Evolutionary conservation across 2,113 vertebrate genomes (phyloP), one percentile per base, ranked within the genome.

Genomic region (Seriola quinqueradiata): DNA sequence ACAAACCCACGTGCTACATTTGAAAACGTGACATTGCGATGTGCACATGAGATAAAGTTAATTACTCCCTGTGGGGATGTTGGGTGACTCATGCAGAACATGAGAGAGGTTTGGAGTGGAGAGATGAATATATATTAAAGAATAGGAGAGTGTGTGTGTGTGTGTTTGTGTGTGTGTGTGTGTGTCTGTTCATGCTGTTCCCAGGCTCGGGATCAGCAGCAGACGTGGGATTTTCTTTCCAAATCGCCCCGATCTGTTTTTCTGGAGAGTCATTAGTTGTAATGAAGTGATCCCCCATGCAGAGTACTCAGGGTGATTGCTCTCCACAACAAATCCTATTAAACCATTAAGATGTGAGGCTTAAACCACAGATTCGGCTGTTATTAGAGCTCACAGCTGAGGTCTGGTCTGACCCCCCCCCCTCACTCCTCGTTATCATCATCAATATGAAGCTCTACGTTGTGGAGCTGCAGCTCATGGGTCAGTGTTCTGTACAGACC

Each of bases 321-420:
- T 44, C 73, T 69, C 48, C 57, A 42, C 46, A 9, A 55, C 68
- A 84, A 73, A 90, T 92, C 88, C 85, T 66, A 83, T 92, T 87
- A 90, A 87, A 75, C 50, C 75, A 76, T 89, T 87, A 85, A 76
- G 77, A 75, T 40, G 74, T 16, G 16, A 36, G 57, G 81, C 83
- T 88, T 91, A 89, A 87, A 83, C 42, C 34, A 34, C 46, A 50
- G 55, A 78, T 54, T 81, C 66, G 19, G 66, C 60, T 67, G 67
- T 32, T 65, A 68, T 75, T 13, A 80, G 64, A 66, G 80, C 70
- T 92, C 88, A 80, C 40, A 46, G 23, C 13, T 11, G 0, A 23
- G n/a, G 68, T 78, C 28, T 14, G 11, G 73, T 59, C 77, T 34
- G 17, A 28, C 28, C 28, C 2, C 28, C 28, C 25, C 28, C 28